Conservation (phyloP, 2,888 invertebrate genomes). For the Protonemura montana region DNA sequence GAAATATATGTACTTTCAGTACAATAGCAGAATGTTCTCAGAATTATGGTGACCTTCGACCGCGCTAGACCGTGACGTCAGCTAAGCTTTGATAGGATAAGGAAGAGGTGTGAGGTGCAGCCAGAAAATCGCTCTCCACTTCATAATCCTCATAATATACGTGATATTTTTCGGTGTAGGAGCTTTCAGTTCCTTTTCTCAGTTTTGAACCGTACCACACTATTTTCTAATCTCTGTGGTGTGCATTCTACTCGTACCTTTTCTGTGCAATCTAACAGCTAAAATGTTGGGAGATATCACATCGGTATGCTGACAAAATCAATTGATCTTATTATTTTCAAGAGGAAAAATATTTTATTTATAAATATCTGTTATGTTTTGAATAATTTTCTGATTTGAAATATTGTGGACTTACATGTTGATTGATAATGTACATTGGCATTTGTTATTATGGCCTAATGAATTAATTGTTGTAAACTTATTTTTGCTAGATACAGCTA, state of each 20-base stretch:
- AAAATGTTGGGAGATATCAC: not conserved
- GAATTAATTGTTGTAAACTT: not conserved
- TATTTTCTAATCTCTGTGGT: not conserved
- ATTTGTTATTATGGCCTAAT: not conserved
- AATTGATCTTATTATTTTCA: not conserved
- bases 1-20: not conserved
- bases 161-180: not conserved
- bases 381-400: no score
- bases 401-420: no score
- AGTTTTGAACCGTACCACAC: not conserved
- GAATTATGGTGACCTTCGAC: not conserved
- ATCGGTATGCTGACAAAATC: conserved; percentile 4
- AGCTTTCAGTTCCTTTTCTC: not conserved
- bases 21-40: not conserved
- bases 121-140: not conserved
- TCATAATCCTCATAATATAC: not conserved
- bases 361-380: no score
- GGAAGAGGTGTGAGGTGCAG: not conserved
- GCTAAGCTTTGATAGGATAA: not conserved
- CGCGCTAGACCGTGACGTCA: not conserved
- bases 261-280: not conserved
- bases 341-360: not conserved
- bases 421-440: not conserved
- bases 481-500: not conserved
- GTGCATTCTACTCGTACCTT: not conserved